Percentiles rank a stretch among this genome's conserved stretches.
Evolutionary conservation across 2,113 vertebrate species (phyloP).

Genomic region (Melierax canorus): DNA sequence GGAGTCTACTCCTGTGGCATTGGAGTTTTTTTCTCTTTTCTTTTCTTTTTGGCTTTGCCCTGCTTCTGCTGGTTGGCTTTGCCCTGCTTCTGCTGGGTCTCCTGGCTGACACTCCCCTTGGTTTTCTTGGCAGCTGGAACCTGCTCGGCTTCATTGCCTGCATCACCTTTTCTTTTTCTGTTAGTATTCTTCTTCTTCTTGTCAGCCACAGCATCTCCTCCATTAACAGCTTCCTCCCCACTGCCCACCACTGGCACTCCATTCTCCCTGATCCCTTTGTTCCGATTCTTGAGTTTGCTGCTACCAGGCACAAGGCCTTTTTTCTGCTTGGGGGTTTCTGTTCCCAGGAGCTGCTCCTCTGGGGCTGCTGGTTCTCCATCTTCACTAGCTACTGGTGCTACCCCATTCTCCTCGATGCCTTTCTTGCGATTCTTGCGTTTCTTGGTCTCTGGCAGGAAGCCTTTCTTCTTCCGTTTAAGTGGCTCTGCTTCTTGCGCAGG

Average conservation of each 20-base stretch:
- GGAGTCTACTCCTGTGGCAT: neutral
- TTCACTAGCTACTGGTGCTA: neutral
- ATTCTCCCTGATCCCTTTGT: neutral
- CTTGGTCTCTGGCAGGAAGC: conserved; percentile 90
- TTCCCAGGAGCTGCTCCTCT: neutral
- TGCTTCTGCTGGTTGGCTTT: neutral
- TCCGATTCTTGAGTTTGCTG: conserved; percentile 81
- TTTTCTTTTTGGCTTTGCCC: conserved; percentile 20
- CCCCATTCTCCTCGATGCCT: neutral
- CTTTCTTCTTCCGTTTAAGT: conserved; percentile 83
- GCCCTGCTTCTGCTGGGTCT: neutral
- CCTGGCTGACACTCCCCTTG: neutral
- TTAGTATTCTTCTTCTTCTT: conserved; percentile 23
- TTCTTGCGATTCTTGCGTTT: conserved; percentile 85
- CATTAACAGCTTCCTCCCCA: neutral
- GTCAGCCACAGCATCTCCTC: neutral
- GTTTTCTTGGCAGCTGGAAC: conserved; percentile 52
- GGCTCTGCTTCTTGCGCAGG: neutral
- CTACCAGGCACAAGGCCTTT: conserved; percentile 82
- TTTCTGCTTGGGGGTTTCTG: conserved; percentile 60
- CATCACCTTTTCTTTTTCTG: conserved; percentile 16
- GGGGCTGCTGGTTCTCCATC: neutral
- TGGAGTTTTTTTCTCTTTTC: neutral
- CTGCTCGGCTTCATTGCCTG: neutral
- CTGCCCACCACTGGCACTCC: accelerated